Evolutionary conservation across 2,888 invertebrate species (phyloP).

Genomic region (Pterostichus niger): DNA sequence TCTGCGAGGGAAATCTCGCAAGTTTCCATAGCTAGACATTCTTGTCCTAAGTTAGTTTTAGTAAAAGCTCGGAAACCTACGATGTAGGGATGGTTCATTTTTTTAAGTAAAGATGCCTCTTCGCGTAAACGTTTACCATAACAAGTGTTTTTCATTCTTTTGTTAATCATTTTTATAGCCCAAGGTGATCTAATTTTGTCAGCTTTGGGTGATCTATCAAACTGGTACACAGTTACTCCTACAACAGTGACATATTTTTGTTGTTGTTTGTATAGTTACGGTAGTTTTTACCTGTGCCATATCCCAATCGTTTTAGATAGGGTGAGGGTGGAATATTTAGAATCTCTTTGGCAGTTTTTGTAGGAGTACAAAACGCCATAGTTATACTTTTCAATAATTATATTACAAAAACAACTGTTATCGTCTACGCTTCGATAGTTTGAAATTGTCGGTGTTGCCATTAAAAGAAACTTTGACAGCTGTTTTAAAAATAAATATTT

Average conservation of each 20-base stretch:
- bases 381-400: not conserved
- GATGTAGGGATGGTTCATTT: slow-evolving; percentile 89
- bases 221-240: slow-evolving; percentile 89
- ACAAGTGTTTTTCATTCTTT: slow-evolving; percentile 75
- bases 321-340: slow-evolving; percentile 85
- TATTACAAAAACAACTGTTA: no score
- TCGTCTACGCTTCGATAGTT: no score
- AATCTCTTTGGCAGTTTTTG: slow-evolving; percentile 43
- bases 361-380: slow-evolving; percentile 48
- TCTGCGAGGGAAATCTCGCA: slow-evolving; percentile 86
- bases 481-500: no score
- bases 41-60: slow-evolving; percentile 78
- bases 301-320: slow-evolving; percentile 85
- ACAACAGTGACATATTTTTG: slow-evolving; percentile 56
- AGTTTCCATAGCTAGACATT: slow-evolving; percentile 89
- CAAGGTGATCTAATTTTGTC: slow-evolving; percentile 88
- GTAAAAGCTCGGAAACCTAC: slow-evolving; percentile 85
- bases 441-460: not conserved
- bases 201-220: slow-evolving; percentile 85
- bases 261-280: slow-evolving; percentile 30
- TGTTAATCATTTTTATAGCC: slow-evolving; percentile 89
- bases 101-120: slow-evolving; percentile 86
- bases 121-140: slow-evolving; percentile 81
- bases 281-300: slow-evolving; percentile 83
- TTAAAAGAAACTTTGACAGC: not conserved